Evolutionary conservation across 2,797 vertebrate species (phyloP), one percentile per base, ranked within the genome.

Genomic region (Ataeniobius toweri): DNA sequence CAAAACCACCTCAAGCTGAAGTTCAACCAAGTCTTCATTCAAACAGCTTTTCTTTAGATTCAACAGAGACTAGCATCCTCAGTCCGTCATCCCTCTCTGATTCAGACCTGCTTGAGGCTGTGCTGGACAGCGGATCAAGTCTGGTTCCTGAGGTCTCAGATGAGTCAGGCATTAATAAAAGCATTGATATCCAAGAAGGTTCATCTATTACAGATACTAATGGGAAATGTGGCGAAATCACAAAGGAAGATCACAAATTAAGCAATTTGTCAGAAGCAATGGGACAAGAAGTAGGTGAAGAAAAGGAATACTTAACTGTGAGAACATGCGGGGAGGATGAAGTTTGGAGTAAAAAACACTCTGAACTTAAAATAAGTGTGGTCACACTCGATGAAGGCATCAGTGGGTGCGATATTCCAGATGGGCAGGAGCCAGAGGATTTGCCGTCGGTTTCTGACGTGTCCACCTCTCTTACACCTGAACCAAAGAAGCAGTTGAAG

Each of bases 401-500:
- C 24, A 18, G 67, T 73, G 86, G 70, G 1, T 88, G 16, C 3
- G 93, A 95, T 0, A 76, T 85, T 53, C 90, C 88, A 20, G 95
- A 94, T 24, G 94, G 90, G 67, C 80, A 41, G 31, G 71, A 71
- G 31, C 72, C 86, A 12, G 87, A 91, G 69, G 87, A 87, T 39
- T 59, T 73, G 71, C 83, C 86, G 1, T 84, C 84, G 0, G 85
- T 31, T 6, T 89, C 87, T 5, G 94, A 92, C 0, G 73, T n/a
- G 31, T 86, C 89, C 39, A 6, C 80, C 0, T 73, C 91, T 28
- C 55, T n/a, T 26, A 87, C 89, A 13, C 65, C 89, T 0, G 90
- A 88, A 73, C 77, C 83, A 77, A 96, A 95, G 89, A 94, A 88
- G 86, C 83, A 71, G 69, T 80, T 59, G 50, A 93, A 92, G 83